Base-by-base conservation (phyloP, 1,140 invertebrate genomes). In the Tetragnatha versicolor region DNA sequence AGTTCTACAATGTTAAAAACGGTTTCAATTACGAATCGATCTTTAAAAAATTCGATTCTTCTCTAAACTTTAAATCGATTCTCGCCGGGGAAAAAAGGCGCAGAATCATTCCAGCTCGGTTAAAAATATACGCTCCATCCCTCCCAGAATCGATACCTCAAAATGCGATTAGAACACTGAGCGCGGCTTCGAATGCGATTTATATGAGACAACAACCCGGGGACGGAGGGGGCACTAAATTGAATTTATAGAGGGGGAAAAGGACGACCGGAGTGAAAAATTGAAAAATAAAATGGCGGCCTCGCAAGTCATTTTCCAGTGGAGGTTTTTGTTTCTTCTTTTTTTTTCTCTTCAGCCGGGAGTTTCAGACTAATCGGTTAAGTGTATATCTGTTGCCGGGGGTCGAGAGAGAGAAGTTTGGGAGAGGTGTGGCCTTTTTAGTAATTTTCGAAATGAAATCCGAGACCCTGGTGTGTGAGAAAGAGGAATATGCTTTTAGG, bases 391-490 rank as follows among this genome's bases (percentile, higher is more conserved):
- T 17, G n/a, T 17, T 9, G 20, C 7, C n/a, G 49, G n/a, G n/a
- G 7, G 7, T 17, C n/a, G 49, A n/a, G 49, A 22, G 20, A 20
- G 49, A 22, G 49, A 51, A n/a, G 49, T 22, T 51, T 51, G 49
- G 25, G 25, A 51, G n/a, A 51, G 49, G 12, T 14, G 42, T 45
- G 42, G 12, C 7, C n/a, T 14, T 51, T 51, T 14, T 51, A 20
- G 49, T 51, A 51, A 51, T 51, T 51, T 51, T 51, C 25, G 49
- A 51, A 51, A 51, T 51, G 49, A 51, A 51, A 51, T 51, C 20
- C n/a, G 49, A 51, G 49, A 51, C 25, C 39, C 39, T 42, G 39
- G 49, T n/a, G n/a, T n/a, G n/a, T n/a, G n/a, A n/a, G n/a, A n/a
- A n/a, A n/a, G n/a, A n/a, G n/a, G n/a, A n/a, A n/a, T n/a, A n/a